These are phyloP conservation scores for Scolopax mira DNA, from an alignment of 2,113 vertebrate genomes.

Conservation along the genomic window DNA sequence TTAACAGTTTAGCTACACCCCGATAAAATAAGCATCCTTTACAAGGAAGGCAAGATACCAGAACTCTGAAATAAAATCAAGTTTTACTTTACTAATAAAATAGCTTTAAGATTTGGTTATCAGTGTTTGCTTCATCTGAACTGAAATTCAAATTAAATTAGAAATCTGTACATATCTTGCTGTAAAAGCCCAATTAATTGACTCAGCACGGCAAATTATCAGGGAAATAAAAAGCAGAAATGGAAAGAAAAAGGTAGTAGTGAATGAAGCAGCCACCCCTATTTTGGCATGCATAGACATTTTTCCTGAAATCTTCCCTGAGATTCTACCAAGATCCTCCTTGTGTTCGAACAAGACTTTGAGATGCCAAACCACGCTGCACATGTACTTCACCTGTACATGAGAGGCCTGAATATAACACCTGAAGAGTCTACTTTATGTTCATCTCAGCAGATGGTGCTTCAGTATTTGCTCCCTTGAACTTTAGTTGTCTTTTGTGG, in stretches of 20 bases:
- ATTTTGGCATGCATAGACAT: neutral
- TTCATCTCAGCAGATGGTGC: neutral
- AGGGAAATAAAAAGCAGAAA: neutral
- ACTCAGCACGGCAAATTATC: neutral
- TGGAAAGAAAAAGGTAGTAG: neutral
- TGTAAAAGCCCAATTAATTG: neutral
- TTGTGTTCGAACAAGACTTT: neutral
- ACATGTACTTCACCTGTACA: neutral
- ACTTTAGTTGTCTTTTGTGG: neutral
- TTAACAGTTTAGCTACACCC: neutral
- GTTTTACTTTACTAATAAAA: neutral
- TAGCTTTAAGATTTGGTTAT: neutral
- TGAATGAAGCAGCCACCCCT: neutral
- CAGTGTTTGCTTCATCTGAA: neutral
- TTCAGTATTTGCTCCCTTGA: neutral
- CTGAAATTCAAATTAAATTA: neutral
- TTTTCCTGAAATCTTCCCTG: neutral
- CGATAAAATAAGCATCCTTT: neutral
- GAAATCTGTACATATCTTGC: neutral
- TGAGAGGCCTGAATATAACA: neutral
- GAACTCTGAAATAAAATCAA: neutral
- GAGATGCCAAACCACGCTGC: neutral
- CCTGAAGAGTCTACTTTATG: neutral
- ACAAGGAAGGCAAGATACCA: neutral
- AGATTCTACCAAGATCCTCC: neutral